Evolutionary conservation across 1,140 invertebrate genomes (phyloP).

Genomic region (Tetramorium parvispinum): DNA sequence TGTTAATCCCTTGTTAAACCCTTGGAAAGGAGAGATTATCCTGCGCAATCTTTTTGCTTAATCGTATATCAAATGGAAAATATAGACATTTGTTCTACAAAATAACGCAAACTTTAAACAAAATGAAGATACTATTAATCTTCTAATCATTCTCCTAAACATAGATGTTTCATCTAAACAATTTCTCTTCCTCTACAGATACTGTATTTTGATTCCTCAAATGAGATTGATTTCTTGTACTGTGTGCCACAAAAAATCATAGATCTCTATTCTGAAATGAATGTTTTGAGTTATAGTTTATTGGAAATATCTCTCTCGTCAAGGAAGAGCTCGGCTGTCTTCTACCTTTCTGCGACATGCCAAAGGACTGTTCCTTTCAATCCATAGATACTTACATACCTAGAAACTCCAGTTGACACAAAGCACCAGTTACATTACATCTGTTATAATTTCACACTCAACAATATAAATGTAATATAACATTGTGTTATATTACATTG

Average conservation of each 20-base stretch:
- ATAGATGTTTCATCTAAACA: background rate
- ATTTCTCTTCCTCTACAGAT: background rate
- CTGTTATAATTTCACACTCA: too few species aligned
- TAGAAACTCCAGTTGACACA: too few species aligned
- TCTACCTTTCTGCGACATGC: too few species aligned
- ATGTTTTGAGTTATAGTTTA: background rate
- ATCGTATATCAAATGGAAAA: background rate
- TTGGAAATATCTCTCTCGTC: background rate
- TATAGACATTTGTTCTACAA: background rate
- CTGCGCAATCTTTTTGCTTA: background rate
- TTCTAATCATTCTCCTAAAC: background rate
- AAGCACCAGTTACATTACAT: too few species aligned
- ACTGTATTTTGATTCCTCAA: background rate
- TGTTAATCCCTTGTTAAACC: slow-evolving; percentile 15
- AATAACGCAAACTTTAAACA: background rate
- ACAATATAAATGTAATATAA: too few species aligned
- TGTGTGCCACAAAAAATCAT: background rate
- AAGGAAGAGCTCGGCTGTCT: background rate
- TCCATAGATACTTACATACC: too few species aligned
- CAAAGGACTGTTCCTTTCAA: too few species aligned
- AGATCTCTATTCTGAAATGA: background rate
- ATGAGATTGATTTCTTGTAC: background rate
- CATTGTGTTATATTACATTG: too few species aligned
- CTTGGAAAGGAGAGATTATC: background rate
- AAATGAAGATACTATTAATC: background rate